phyloP scores from a whole-genome alignment of 2,113 vertebrate species.

The Ciconia boyciana region DNA sequence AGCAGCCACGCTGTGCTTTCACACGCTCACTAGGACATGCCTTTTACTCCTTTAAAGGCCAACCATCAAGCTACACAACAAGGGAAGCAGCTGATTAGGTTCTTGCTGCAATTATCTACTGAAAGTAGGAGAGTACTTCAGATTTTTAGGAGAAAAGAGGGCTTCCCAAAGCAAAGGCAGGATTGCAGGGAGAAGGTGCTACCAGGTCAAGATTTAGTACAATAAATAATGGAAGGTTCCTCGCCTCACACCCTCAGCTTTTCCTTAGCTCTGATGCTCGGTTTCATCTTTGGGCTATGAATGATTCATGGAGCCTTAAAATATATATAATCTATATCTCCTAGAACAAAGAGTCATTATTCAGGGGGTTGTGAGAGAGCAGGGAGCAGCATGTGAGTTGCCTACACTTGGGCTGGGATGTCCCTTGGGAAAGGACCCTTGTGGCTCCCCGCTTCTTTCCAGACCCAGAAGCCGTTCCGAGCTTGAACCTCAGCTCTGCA shows the following conservation, averaged over 20 bases:
- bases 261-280: conserved; percentile 21
- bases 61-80: background rate
- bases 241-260: background rate
- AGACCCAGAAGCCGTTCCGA: conserved; percentile 51
- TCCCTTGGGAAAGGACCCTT: conserved; percentile 37
- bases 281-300: conserved; percentile 66
- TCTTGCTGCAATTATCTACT: background rate
- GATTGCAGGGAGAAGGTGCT: background rate
- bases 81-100: background rate
- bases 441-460: conserved; percentile 34
- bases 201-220: conserved; percentile 18
- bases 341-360: conserved; percentile 66
- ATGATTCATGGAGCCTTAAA: conserved; percentile 71
- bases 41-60: background rate
- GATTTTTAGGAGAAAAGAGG: background rate
- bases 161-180: background rate
- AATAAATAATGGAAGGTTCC: conserved; percentile 39
- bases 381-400: background rate
- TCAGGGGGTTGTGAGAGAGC: conserved; percentile 10
- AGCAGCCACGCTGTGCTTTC: background rate
- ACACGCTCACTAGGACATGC: background rate
- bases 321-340: conserved; percentile 65
- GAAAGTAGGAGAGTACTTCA: background rate
- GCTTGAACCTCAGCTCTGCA: conserved; percentile 34
- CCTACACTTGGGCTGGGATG: background rate